Conservation (phyloP, 2,888 invertebrate genomes). For the Noctua janthe region DNA sequence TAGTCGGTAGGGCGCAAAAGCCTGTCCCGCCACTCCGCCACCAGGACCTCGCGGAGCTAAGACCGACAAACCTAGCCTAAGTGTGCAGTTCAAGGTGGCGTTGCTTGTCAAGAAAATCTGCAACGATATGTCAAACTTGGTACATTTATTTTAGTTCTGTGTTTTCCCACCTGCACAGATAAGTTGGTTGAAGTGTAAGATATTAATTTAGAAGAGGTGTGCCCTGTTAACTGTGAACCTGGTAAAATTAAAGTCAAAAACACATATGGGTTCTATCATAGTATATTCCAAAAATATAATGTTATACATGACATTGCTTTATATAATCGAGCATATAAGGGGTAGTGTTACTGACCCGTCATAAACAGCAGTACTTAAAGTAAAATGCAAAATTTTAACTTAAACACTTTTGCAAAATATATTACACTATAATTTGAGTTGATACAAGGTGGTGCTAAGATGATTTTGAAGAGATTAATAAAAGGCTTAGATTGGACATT, state of each 20-base stretch:
- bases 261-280: slow-evolving; percentile 79
- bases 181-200: neutral
- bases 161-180: no score
- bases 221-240: neutral
- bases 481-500: neutral
- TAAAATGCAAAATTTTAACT: slow-evolving; percentile 66
- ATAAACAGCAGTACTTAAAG: slow-evolving; percentile 67
- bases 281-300: slow-evolving; percentile 90
- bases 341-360: slow-evolving; percentile 56
- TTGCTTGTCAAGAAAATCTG: no score
- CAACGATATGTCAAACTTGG: no score
- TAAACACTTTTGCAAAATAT: slow-evolving; percentile 63
- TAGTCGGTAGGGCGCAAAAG: no score
- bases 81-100: no score
- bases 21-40: no score
- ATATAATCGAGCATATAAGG: slow-evolving; percentile 76
- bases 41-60: no score
- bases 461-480: neutral
- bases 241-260: slow-evolving; percentile 65
- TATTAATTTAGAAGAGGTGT: neutral
- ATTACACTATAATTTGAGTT: slow-evolving; percentile 57
- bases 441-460: slow-evolving; percentile 45
- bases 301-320: slow-evolving; percentile 85
- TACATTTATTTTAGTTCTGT: no score
- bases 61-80: no score